Conservation (phyloP, 2,113 vertebrate species). For the Diphyllodes magnificus region DNA sequence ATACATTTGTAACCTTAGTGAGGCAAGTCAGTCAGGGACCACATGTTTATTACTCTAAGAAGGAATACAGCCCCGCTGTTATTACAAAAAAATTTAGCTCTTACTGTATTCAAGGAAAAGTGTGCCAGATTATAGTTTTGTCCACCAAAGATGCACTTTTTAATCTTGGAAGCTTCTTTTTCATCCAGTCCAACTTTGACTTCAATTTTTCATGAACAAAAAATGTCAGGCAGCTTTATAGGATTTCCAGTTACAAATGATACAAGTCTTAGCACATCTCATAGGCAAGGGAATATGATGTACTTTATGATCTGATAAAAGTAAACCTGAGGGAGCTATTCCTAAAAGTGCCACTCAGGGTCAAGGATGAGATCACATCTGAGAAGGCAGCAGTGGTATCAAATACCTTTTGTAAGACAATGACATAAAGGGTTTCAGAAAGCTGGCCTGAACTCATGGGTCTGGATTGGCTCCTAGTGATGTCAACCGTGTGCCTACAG, state of each 20-base stretch:
- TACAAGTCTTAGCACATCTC: conserved; percentile 38
- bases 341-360: conserved; percentile 35
- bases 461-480: not conserved
- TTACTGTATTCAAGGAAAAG: not conserved
- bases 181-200: conserved; percentile 28
- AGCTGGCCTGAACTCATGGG: not conserved
- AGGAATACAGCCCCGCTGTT: not conserved
- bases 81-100: not conserved
- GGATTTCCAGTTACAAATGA: conserved; percentile 54
- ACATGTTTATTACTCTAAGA: not conserved
- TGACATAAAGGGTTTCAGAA: conserved; percentile 30
- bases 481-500: not conserved
- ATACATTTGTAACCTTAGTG: not conserved
- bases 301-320: conserved; percentile 52
- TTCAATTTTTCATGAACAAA: conserved; percentile 1
- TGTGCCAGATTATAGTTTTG: not conserved
- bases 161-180: conserved; percentile 5
- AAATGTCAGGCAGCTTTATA: conserved; percentile 37
- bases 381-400: conserved; percentile 23
- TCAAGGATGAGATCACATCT: conserved; percentile 62
- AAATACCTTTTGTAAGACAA: conserved; percentile 40
- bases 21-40: not conserved
- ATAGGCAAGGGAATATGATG: conserved; percentile 32
- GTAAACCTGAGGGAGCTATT: conserved; percentile 56
- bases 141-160: not conserved